These are phyloP conservation scores for Chroicocephalus ridibundus DNA, from an alignment of 2,113 vertebrate genomes.

Conservation along the genomic window DNA sequence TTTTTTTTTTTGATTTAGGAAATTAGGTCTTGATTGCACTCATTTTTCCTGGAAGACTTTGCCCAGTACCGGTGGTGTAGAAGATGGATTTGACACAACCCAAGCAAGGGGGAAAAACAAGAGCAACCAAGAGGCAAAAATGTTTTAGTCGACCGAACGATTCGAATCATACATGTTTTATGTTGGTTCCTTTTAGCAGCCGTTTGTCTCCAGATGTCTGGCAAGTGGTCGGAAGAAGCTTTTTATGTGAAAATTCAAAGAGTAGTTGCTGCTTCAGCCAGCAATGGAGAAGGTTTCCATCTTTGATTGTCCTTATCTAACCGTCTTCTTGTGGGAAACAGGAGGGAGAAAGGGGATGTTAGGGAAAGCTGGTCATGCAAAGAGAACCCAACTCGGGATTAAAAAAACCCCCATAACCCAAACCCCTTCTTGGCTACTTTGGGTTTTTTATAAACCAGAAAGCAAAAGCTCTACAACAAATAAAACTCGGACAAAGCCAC, in stretches of 20 bases:
- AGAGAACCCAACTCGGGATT: background rate
- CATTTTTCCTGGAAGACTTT: background rate
- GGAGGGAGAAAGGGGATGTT: background rate
- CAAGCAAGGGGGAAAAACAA: background rate
- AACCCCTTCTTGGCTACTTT: background rate
- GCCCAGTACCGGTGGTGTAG: background rate
- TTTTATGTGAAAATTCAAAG: background rate
- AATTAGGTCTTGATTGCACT: background rate
- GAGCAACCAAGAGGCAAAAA: background rate
- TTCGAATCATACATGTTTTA: background rate
- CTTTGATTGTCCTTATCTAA: background rate
- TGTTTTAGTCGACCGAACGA: background rate
- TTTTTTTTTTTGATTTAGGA: background rate
- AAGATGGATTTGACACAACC: background rate
- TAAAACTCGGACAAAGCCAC: background rate
- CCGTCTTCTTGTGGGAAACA: background rate
- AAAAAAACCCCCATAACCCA: background rate
- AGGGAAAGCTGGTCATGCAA: background rate
- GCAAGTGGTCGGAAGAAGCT: background rate
- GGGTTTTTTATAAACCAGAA: background rate
- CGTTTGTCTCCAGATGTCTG: constrained; percentile 4
- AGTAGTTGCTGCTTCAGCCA: background rate
- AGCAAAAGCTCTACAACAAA: background rate
- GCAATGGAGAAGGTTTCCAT: background rate
- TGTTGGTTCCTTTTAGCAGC: background rate